Conservation (phyloP, 1,140 invertebrate species). For the Scaptomyza graminum region DNA sequence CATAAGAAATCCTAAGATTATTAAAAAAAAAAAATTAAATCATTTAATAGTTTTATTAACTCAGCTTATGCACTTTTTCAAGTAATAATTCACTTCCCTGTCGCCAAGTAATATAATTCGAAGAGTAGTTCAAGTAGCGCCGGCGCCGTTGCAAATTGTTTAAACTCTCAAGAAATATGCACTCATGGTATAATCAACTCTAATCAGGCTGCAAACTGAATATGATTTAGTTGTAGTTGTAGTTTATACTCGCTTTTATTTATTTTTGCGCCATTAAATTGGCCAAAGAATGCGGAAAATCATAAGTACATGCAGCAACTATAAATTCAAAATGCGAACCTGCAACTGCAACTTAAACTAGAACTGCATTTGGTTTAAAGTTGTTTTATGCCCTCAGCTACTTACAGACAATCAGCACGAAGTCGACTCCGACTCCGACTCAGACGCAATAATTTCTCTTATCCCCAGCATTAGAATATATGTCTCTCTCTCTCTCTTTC, state of each 20-base stretch:
- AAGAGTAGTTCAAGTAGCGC: constrained; percentile 35
- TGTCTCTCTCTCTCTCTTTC: constrained; percentile 43
- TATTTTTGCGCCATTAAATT: constrained; percentile 77
- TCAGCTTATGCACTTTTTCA: neutral
- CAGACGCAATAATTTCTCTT: constrained; percentile 60
- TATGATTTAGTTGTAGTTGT: constrained; percentile 10
- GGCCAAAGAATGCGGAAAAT: constrained; percentile 76
- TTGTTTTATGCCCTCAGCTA: constrained; percentile 71
- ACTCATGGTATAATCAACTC: constrained; percentile 62
- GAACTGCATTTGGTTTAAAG: constrained; percentile 34
- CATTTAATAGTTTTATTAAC: no score
- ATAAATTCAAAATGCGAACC: constrained; percentile 58
- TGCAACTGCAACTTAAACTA: constrained; percentile 27
- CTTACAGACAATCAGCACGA: constrained; percentile 79
- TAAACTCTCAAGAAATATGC: constrained; percentile 50
- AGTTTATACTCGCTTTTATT: neutral
- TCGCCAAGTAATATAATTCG: neutral
- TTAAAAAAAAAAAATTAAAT: no score
- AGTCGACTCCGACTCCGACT: constrained; percentile 34
- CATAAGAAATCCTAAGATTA: no score
- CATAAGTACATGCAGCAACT: constrained; percentile 34
- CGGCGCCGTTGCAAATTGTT: constrained; percentile 60
- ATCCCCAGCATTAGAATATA: constrained; percentile 73
- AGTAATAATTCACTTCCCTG: neutral
- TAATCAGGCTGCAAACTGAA: constrained; percentile 45